Conservation (phyloP, 2,888 invertebrate species). For the Drosophila trichaetosa region DNA sequence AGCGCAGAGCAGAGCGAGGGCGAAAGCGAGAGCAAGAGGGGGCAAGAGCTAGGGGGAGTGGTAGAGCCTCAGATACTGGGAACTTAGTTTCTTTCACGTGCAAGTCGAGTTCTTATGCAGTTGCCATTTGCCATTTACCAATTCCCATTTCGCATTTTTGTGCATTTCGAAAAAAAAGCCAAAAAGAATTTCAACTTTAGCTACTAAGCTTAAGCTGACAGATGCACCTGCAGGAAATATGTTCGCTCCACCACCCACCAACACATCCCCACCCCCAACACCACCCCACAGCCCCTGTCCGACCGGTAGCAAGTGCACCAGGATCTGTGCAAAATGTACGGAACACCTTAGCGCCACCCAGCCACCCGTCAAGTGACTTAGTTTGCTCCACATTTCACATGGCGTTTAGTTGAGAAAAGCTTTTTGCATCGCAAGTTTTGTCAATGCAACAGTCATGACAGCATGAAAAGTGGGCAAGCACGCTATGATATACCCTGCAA, state of each 20-base stretch:
- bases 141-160: conserved; percentile 12
- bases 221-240: conserved; percentile 26
- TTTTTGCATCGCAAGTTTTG: conserved; percentile 32
- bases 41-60: not conserved
- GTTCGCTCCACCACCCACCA: not conserved
- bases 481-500: conserved; percentile 17
- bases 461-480: not conserved
- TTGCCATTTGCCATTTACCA: conserved; percentile 21
- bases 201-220: conserved; percentile 37
- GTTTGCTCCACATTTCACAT: conserved; percentile 30
- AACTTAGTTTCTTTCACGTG: conserved; percentile 29
- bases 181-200: conserved; percentile 16
- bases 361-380: conserved; percentile 23
- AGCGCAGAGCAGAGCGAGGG: not conserved
- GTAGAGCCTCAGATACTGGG: conserved; percentile 3
- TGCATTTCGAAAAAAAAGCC: not conserved
- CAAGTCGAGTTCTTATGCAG: conserved; percentile 29
- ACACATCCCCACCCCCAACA: not conserved
- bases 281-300: not conserved
- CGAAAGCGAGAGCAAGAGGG: not conserved
- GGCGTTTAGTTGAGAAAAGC: conserved; percentile 40
- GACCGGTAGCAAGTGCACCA: conserved; percentile 19
- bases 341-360: not conserved
- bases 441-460: conserved; percentile 22
- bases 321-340: conserved; percentile 9